Evolutionary conservation across 2,888 invertebrate species (phyloP).

Genomic region (Tinea semifulvella): DNA sequence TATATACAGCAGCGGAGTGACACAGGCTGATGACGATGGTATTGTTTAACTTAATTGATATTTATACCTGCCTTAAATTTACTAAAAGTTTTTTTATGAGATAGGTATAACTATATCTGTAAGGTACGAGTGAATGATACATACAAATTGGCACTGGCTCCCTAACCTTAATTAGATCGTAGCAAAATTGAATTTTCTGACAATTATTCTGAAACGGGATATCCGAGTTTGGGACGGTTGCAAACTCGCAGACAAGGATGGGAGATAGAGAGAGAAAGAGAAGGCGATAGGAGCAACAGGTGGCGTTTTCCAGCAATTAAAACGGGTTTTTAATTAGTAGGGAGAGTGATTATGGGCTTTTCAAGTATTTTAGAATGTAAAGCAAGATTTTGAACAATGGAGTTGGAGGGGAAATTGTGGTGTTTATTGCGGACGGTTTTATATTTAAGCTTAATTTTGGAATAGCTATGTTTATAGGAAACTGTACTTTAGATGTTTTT

Average conservation of each 20-base stretch:
- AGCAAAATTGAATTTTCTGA: slow-evolving; percentile 57
- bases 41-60: too few relatives aligned
- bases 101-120: too few relatives aligned
- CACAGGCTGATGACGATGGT: too few relatives aligned
- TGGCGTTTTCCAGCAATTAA: slow-evolving; percentile 61
- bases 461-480: too few relatives aligned
- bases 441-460: neutral
- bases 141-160: too few relatives aligned
- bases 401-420: neutral
- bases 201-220: slow-evolving; percentile 42
- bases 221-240: slow-evolving; percentile 61
- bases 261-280: slow-evolving; percentile 24
- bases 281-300: slow-evolving; percentile 48
- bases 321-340: slow-evolving; percentile 62
- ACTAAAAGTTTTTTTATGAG: too few relatives aligned
- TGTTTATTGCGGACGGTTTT: neutral
- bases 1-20: too few relatives aligned
- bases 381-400: slow-evolving; percentile 2
- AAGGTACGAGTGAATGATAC: too few relatives aligned
- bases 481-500: too few relatives aligned
- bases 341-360: slow-evolving; percentile 50
- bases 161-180: slow-evolving; percentile 54
- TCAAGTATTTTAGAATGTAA: slow-evolving; percentile 7
- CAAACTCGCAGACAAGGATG: slow-evolving; percentile 42
- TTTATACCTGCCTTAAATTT: too few relatives aligned